Base-by-base conservation (phyloP, 2,113 vertebrate genomes). In the Manacus vitellinus region DNA sequence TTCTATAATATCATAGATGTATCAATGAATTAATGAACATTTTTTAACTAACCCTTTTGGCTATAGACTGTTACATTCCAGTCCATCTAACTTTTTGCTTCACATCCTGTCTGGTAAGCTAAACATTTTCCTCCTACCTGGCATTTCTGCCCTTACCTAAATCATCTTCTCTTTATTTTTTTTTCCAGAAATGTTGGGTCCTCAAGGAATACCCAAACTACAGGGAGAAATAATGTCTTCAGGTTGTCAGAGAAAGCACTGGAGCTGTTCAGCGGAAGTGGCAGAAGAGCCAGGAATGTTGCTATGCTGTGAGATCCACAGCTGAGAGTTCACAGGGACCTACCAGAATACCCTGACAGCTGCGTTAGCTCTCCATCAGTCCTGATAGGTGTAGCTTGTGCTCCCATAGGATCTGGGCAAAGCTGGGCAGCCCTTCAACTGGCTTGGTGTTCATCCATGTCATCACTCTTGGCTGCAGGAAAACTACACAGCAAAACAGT, bases 271-370 rank as follows among this genome's bases (percentile, higher is more conserved):
- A 46, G 17, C 18, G 75, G 62, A 72, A 52, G 47, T 24, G 39
- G 31, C 13, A 37, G 33, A 58, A 71, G 22, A 62, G 22, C 35
- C 52, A 61, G 16, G 66, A 44, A 20, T 8, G 24, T 47, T 85
- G 19, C 24, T 8, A 1, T 23, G 12, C 27, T 33, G 31, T 35
- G 62, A 65, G 31, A 46, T 52, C 12, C 22, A 12, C 24, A 87
- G 35, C 10, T 56, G 61, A 55, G n/a, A 24, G n/a, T 30, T 43
- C 44, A 16, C 0, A 0, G 8, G 8, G 65, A 16, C 30, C 3
- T 35, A 24, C 5, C 0, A 0, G 25, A 30, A 14, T 21, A 56
- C 2, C 37, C 35, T 37, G 70, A 55, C 35, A 75, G 12, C 30
- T 82, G 33, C 33, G 13, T 61, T 6, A 41, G 17, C 15, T 41